Evolutionary conservation across 2,797 vertebrate species (phyloP).

Genomic region (Corythornis leucogaster): DNA sequence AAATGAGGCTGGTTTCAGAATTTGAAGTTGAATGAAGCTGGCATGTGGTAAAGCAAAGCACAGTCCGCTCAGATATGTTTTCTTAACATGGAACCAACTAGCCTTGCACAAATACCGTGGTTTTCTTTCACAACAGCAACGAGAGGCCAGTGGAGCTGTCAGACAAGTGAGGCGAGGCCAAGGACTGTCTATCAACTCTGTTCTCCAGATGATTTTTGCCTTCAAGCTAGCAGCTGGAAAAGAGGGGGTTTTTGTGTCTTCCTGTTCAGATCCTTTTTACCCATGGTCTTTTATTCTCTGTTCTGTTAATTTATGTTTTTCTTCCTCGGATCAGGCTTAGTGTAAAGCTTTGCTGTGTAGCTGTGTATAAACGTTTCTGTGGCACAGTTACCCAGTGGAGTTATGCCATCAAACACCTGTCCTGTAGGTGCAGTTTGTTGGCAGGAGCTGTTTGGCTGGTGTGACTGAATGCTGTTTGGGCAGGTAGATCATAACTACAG

Average conservation of each 20-base stretch:
- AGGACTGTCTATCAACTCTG: background rate
- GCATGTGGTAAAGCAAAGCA: slow-evolving; percentile 23
- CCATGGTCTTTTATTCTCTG: background rate
- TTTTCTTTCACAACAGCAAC: slow-evolving; percentile 29
- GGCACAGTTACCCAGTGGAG: background rate
- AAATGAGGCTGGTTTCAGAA: background rate
- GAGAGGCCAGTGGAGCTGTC: background rate
- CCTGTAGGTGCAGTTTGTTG: background rate
- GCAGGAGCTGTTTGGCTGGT: background rate
- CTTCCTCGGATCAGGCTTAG: background rate
- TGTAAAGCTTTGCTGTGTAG: background rate
- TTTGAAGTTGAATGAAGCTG: slow-evolving; percentile 27
- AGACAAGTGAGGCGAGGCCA: background rate
- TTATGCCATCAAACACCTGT: accelerated
- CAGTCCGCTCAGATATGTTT: slow-evolving; percentile 4
- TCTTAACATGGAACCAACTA: slow-evolving; percentile 34
- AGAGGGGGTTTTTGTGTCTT: background rate
- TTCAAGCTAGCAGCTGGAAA: background rate
- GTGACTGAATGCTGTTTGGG: background rate
- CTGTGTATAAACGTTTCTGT: background rate
- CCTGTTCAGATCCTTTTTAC: background rate
- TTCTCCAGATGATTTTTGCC: background rate
- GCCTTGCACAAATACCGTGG: slow-evolving; percentile 52
- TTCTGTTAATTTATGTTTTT: background rate
- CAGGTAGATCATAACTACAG: background rate